Percentiles rank a stretch among this genome's conserved stretches.
Evolutionary conservation across 1,140 invertebrate genomes (phyloP).

Genomic region (Pogonomyrmex californicus): DNA sequence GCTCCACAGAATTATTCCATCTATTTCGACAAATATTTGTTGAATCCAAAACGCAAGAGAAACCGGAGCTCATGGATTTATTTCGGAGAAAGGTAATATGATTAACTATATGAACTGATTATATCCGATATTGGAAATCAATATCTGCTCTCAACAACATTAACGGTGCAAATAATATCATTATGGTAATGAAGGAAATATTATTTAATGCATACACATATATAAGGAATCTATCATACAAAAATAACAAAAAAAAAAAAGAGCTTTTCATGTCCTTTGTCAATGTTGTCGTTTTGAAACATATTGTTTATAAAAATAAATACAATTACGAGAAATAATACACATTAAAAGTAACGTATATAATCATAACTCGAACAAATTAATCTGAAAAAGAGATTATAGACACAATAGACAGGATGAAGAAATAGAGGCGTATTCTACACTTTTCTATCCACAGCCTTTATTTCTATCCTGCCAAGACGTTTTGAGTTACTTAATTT

Average conservation of each 20-base stretch:
- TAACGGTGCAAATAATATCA: background rate
- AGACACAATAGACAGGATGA: background rate
- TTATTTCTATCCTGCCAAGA: background rate
- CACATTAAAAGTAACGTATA: background rate
- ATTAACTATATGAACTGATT: background rate
- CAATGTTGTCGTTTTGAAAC: background rate
- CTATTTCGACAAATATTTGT: slow-evolving; percentile 68
- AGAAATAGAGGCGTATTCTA: background rate
- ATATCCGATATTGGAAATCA: background rate
- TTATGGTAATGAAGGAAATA: background rate
- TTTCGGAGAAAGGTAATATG: background rate
- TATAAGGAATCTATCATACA: background rate
- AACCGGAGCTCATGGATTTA: background rate
- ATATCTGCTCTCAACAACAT: slow-evolving; percentile 5
- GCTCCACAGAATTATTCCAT: slow-evolving; percentile 74
- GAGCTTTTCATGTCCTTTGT: background rate
- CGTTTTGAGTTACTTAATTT: slow-evolving; percentile 4
- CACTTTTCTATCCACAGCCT: no score
- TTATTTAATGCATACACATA: background rate
- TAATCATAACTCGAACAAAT: background rate
- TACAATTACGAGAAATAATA: background rate
- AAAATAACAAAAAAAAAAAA: background rate
- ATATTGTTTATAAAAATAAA: background rate
- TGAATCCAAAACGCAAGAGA: background rate
- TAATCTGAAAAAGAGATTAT: background rate